These are phyloP conservation scores for Augochlora pura DNA, from an alignment of 1,140 invertebrate species.

Conservation along the genomic window DNA sequence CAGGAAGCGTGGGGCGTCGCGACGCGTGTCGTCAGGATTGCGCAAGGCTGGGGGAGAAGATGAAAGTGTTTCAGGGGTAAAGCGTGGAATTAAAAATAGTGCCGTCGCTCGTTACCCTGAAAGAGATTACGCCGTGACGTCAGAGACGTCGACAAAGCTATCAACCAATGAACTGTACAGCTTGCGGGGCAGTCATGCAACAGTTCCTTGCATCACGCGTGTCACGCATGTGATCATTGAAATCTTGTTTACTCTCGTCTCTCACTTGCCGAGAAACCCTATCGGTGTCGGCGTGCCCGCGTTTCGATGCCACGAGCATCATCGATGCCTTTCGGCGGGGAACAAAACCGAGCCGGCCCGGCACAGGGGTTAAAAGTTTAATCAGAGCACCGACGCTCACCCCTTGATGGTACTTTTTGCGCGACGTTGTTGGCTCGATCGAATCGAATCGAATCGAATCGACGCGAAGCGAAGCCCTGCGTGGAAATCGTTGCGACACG, in stretches of 20 bases:
- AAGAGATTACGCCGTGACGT: conserved; percentile 45
- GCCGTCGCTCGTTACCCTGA: conserved; percentile 27
- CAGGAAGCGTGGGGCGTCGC: conserved; percentile 17
- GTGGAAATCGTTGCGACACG: background rate
- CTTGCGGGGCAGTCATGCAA: conserved; percentile 33
- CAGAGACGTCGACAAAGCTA: conserved; percentile 44
- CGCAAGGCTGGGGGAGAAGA: conserved; percentile 7
- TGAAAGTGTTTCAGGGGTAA: conserved; percentile 41
- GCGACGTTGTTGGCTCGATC: background rate
- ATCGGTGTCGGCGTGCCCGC: no score
- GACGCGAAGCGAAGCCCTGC: no score
- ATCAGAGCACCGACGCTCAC: background rate
- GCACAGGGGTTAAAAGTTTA: conserved; percentile 5
- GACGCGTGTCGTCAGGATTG: background rate
- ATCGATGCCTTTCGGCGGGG: background rate
- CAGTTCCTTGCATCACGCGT: conserved; percentile 7
- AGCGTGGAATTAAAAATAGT: conserved; percentile 45
- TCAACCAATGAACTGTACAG: conserved; percentile 38
- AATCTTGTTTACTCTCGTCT: conserved; percentile 30
- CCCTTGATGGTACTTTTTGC: background rate
- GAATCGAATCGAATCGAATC: background rate
- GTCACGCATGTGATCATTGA: conserved; percentile 5
- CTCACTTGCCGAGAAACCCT: background rate
- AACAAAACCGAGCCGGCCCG: background rate
- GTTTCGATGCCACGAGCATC: background rate